phyloP scores from a whole-genome alignment of 2,797 vertebrate species.

The Heteromormyrus szaboi region DNA sequence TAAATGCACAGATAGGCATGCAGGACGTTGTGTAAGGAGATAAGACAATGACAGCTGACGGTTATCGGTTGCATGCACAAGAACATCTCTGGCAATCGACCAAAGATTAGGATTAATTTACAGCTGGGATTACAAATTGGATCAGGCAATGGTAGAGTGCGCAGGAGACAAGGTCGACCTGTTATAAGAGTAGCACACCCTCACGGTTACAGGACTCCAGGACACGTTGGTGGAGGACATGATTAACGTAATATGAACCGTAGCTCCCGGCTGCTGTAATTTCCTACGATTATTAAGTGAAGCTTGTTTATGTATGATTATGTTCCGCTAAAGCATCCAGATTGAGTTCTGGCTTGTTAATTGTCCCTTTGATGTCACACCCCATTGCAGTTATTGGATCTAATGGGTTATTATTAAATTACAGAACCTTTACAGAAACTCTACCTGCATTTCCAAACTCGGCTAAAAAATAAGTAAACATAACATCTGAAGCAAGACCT shows the following conservation, averaged over 20 bases:
- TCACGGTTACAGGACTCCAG: not conserved
- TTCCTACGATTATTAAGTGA: not conserved
- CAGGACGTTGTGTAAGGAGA: not conserved
- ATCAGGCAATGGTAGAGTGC: not conserved
- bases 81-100: not conserved
- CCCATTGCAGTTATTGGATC: not conserved
- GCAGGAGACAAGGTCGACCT: not conserved
- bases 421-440: not conserved
- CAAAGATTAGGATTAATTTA: not conserved
- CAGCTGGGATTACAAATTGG: not conserved
- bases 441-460: not conserved
- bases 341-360: not conserved
- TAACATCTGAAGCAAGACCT: not conserved
- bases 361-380: not conserved
- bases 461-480: not conserved
- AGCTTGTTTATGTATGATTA: not conserved
- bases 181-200: not conserved
- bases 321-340: not conserved
- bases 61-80: not conserved
- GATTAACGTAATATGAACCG: not conserved
- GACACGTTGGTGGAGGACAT: not conserved
- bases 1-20: not conserved
- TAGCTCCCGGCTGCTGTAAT: not conserved
- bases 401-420: not conserved
- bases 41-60: not conserved